Evolutionary conservation across 1,140 invertebrate species (phyloP), one percentile per base, ranked within the genome.

Genomic region (Agrypnia vestita): DNA sequence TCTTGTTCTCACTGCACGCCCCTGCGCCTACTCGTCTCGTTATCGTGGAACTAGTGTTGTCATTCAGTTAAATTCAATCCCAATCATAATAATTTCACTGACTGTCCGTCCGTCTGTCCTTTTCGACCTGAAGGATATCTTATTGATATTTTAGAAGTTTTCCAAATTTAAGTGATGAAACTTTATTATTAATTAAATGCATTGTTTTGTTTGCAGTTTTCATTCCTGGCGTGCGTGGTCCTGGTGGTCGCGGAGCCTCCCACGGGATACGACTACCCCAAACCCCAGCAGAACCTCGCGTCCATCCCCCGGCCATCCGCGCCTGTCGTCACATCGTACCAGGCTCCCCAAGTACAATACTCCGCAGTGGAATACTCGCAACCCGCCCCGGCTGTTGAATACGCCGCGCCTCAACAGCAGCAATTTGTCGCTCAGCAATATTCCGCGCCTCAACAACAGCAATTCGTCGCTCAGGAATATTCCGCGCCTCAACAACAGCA

Each of bases 261-360:
- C 7, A 62, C 53, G 11, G 80, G 80, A 11, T 81, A 81, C 56
- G 76, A 78, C 43, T 81, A 81, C n/a, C 80, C 80, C 6, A 78
- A 75, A 44, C 78, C 79, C 46, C 47, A 46, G 56, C 15, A 10
- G 19, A 75, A 44, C 21, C 25, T 13, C 13, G 15, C 25, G 49
- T 61, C 73, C 15, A 61, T 76, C 43, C 19, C n/a, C 25, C 12
- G 25, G 25, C 46, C 9, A 51, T 4, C 13, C 0, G 46, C 9
- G 10, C 47, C 67, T 0, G 49, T 44, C 12, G 19, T 53, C 11
- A 6, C 46, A 21, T 71, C 67, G 3, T 71, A 71, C 19, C 67
- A 71, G 49, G 49, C 67, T 17, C 46, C 67, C 3, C 67, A 71
- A 35, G 12, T 71, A 71, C 67, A 21, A 10, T 51, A 51, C 11